phyloP scores from a whole-genome alignment of 2,888 invertebrate genomes.

The Gymnocheta viridis region DNA sequence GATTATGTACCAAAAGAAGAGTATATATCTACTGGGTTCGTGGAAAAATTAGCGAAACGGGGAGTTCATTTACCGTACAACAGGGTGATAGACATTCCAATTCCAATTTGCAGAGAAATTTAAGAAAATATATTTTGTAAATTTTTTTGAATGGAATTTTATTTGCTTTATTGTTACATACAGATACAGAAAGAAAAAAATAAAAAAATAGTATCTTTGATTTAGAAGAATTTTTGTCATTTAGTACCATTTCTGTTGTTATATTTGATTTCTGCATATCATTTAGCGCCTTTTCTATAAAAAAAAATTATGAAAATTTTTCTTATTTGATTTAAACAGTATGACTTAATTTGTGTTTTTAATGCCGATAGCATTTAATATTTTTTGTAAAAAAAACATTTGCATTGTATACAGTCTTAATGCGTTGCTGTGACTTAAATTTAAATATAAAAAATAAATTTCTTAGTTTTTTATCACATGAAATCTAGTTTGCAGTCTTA shows the following conservation, averaged over 20 bases:
- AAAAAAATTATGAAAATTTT: neutral
- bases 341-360: neutral
- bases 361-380: neutral
- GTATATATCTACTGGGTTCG: no score
- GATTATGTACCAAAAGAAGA: no score
- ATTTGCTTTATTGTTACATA: neutral
- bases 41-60: no score
- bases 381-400: constrained; percentile 1
- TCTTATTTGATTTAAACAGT: neutral
- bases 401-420: neutral
- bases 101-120: no score
- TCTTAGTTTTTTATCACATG: neutral
- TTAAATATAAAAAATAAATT: neutral
- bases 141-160: constrained; percentile 1
- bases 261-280: neutral
- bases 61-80: no score
- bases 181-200: neutral
- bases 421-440: constrained; percentile 1
- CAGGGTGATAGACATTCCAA: no score
- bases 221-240: constrained; percentile 1
- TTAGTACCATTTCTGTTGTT: neutral
- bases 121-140: no score
- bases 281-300: neutral
- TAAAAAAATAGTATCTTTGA: neutral
- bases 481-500: constrained; percentile 1